Percentiles rank a stretch among this genome's conserved stretches.
Conservation (phyloP, 2,797 vertebrate species). For the Muscicapa striata region DNA sequence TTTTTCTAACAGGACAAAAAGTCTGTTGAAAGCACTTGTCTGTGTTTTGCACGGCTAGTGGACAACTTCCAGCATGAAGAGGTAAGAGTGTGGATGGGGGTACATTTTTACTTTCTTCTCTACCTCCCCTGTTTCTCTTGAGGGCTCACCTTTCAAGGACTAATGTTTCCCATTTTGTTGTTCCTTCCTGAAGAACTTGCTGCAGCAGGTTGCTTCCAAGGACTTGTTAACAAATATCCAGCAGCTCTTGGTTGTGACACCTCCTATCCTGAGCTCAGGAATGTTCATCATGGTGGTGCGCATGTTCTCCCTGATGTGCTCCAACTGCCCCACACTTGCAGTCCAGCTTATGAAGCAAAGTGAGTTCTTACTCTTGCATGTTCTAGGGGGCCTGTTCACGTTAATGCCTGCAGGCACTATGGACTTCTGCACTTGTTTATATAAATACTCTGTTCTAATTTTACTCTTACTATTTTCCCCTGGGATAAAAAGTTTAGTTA, state of each 20-base stretch:
- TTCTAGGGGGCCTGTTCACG: background rate
- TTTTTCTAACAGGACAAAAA: slow-evolving; percentile 90
- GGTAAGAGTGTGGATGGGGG: slow-evolving; percentile 69
- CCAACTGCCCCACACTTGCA: slow-evolving; percentile 95
- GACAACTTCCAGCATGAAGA: slow-evolving; percentile 99
- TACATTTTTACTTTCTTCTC: background rate
- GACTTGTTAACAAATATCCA: slow-evolving; percentile 98
- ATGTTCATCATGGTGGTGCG: slow-evolving; percentile 99
- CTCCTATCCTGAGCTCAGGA: slow-evolving; percentile 96
- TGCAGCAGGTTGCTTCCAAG: slow-evolving; percentile 97
- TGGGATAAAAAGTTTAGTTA: background rate
- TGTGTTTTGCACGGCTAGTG: slow-evolving; percentile 98
- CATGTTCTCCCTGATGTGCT: slow-evolving; percentile 99
- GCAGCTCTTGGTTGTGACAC: slow-evolving; percentile 96
- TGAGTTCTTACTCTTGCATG: slow-evolving; percentile 74
- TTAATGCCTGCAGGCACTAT: background rate
- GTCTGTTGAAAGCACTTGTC: slow-evolving; percentile 99
- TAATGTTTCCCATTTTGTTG: background rate
- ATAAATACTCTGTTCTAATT: background rate
- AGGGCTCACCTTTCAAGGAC: background rate
- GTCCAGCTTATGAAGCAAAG: slow-evolving; percentile 99
- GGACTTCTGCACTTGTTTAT: background rate
- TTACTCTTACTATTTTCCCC: background rate
- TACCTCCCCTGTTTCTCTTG: background rate
- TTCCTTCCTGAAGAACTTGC: slow-evolving; percentile 86